phyloP scores from a whole-genome alignment of 2,888 invertebrate genomes.

The Caenorhabditis wallacei region DNA sequence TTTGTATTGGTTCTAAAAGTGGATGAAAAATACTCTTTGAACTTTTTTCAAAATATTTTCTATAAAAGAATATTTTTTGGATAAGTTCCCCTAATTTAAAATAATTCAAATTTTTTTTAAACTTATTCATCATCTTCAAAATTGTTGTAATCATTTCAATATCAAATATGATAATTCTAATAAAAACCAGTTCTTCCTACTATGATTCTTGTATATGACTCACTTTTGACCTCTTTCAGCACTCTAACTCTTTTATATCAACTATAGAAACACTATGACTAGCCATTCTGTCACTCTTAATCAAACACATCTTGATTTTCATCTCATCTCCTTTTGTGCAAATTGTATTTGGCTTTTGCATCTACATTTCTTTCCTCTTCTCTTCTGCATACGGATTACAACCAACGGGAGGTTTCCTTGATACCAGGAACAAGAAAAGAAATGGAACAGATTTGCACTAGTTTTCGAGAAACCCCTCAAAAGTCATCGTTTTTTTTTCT shows the following conservation, averaged over 20 bases:
- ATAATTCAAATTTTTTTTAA: too few species aligned
- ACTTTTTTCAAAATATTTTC: too few species aligned
- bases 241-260: not conserved
- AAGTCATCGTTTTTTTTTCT: not conserved
- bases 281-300: conserved; percentile 22
- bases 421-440: conserved; percentile 5
- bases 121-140: too few species aligned
- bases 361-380: conserved; percentile 16
- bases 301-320: conserved; percentile 45
- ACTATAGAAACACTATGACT: conserved; percentile 4
- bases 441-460: not conserved
- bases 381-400: conserved; percentile 22
- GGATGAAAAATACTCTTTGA: too few species aligned
- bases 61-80: too few species aligned
- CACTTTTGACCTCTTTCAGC: too few species aligned
- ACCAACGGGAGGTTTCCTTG: not conserved
- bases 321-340: conserved; percentile 35
- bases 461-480: conserved; percentile 30
- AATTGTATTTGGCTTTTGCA: conserved; percentile 54
- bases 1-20: too few species aligned
- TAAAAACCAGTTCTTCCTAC: too few species aligned
- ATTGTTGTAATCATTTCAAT: too few species aligned
- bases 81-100: too few species aligned
- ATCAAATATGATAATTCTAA: too few species aligned
- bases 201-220: too few species aligned